phyloP scores from a whole-genome alignment of 2,113 vertebrate genomes.

The Echinops telfairi region DNA sequence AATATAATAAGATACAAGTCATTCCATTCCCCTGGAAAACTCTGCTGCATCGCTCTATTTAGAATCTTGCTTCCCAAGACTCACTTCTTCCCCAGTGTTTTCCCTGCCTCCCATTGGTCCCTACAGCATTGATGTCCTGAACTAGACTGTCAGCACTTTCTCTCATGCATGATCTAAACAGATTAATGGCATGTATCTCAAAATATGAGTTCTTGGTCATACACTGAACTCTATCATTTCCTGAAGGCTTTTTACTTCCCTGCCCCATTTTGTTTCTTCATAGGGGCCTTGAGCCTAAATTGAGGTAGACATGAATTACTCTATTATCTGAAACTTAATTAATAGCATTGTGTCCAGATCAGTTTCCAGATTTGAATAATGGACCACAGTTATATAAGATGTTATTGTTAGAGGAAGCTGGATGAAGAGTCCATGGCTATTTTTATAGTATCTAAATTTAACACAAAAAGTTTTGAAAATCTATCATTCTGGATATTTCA shows the following conservation, averaged over 20 bases:
- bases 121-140: neutral
- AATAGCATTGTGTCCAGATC: too few species aligned
- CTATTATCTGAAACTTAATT: neutral
- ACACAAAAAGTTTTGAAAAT: neutral
- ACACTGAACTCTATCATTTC: neutral
- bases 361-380: neutral
- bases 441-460: slow-evolving; percentile 17
- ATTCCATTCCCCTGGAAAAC: too few species aligned
- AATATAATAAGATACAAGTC: too few species aligned
- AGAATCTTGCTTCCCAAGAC: neutral
- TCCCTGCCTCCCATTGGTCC: neutral
- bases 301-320: slow-evolving; percentile 13
- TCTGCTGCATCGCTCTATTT: neutral
- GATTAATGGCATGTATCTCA: neutral
- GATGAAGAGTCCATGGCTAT: neutral
- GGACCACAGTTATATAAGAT: neutral
- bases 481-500: neutral
- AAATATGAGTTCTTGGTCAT: neutral
- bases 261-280: slow-evolving; percentile 24
- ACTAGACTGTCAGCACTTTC: neutral
- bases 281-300: neutral
- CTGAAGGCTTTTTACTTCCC: neutral
- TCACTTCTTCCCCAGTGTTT: neutral
- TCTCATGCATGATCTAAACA: neutral
- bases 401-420: neutral